Evolutionary conservation across 2,797 vertebrate species (phyloP).

Genomic region (Remorina albescens): DNA sequence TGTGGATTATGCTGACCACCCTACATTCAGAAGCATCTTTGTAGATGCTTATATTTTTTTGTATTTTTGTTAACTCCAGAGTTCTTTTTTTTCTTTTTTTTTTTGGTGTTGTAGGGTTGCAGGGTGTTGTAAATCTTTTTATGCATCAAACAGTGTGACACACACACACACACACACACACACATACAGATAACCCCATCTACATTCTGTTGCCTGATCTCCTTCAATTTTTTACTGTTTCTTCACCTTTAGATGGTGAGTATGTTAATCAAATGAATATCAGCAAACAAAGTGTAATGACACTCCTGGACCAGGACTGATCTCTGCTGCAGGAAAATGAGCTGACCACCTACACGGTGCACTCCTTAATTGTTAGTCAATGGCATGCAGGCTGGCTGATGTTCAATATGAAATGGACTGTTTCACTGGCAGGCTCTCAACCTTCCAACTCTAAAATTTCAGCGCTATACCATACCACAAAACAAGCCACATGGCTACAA

Average conservation of each 20-base stretch:
- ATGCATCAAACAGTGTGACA: background rate
- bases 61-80: background rate
- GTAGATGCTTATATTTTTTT: background rate
- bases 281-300: background rate
- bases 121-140: background rate
- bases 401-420: slow-evolving; percentile 38
- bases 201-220: background rate
- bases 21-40: background rate
- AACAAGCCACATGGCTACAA: slow-evolving; percentile 19
- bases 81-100: background rate
- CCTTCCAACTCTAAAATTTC: slow-evolving; percentile 27
- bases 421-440: slow-evolving; percentile 33
- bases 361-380: slow-evolving; percentile 48
- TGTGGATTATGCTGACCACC: slow-evolving; percentile 22
- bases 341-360: slow-evolving; percentile 40
- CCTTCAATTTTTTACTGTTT: background rate
- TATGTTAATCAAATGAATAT: slow-evolving; percentile 5
- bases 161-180: background rate
- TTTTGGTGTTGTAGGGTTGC: too few species aligned
- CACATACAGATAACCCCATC: background rate
- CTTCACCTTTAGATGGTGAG: background rate
- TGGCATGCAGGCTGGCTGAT: slow-evolving; percentile 49
- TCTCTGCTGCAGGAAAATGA: too few species aligned
- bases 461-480: slow-evolving; percentile 22
- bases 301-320: slow-evolving; percentile 20